Evolutionary conservation across 1,140 invertebrate genomes (phyloP), one percentile per base, ranked within the genome.

Genomic region (Eriosoma lanigerum): DNA sequence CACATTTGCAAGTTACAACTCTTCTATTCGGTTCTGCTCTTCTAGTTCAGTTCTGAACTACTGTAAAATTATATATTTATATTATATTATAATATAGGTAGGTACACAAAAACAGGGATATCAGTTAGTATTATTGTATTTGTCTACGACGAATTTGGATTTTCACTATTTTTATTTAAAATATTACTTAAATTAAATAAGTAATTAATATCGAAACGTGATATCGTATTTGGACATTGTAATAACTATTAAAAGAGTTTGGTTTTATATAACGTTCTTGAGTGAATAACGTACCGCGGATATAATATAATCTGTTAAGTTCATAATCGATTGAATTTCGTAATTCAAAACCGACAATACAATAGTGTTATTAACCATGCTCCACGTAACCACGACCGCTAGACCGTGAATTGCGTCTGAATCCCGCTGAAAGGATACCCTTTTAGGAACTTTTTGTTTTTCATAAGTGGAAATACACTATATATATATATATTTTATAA

Each of bases 361-460:
- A 68, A 68, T 48, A 48, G 21, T 26, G 32, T 17, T 64, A 64
- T 64, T n/a, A 38, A 64, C n/a, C 32, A 21, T 64, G 32, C 19
- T 15, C 44, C 38, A 9, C 3, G 21, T n/a, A n/a, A n/a, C n/a
- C n/a, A n/a, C n/a, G n/a, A n/a, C 13, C 21, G 15, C 5, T 9
- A 48, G 66, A 68, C 66, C 66, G 44, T 68, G 44, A 68, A 68
- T 19, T 21, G 9, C 6, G 21, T 26, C 12, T 68, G 8, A 8
- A 26, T 17, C 44, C 21, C 0, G 38, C 15, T 46, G 19, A 38
- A 64, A 38, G 19, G 29, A 64, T 60, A 64, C 62, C 62, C 29
- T 38, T 21, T 2, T 44, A 44, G 26, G 38, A 68, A 68, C 64
- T 68, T 68, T 46, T n/a, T 68, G 44, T 48, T 26, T 48, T 68